Percentiles rank a stretch among this genome's conserved stretches.
These are phyloP conservation scores for Bhutanitis thaidina DNA, from an alignment of 2,888 invertebrate species.

Conservation along the genomic window DNA sequence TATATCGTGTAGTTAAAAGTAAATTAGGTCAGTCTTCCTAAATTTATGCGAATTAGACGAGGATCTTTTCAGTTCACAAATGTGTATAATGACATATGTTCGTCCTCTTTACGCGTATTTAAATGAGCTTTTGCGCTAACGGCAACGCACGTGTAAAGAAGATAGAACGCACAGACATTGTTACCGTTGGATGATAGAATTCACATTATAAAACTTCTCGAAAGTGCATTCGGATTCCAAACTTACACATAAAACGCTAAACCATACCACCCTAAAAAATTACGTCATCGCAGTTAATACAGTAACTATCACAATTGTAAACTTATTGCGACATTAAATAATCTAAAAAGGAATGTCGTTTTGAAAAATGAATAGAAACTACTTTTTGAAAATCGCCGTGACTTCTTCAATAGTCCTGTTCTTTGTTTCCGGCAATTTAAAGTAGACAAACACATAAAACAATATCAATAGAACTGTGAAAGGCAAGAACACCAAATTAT, in stretches of 20 bases:
- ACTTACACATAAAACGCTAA: background rate
- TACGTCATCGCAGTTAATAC: constrained; percentile 30
- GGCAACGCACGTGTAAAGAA: too few species aligned
- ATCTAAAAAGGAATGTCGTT: constrained; percentile 47
- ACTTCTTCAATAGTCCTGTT: constrained; percentile 74
- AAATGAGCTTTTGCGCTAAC: too few species aligned
- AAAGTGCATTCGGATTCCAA: too few species aligned
- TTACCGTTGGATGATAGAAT: too few species aligned
- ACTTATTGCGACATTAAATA: constrained; percentile 49
- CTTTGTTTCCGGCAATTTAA: constrained; percentile 74
- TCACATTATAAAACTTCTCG: too few species aligned
- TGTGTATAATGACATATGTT: too few species aligned
- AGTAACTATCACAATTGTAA: constrained; percentile 48
- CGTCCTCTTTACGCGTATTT: too few species aligned
- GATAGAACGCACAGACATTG: too few species aligned
- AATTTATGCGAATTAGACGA: constrained; percentile 41
- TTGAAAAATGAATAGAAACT: constrained; percentile 28
- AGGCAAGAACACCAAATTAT: constrained; percentile 68
- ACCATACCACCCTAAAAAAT: background rate
- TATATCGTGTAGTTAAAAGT: constrained; percentile 31
- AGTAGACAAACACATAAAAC: constrained; percentile 69
- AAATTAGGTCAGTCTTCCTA: constrained; percentile 62
- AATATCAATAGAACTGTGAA: constrained; percentile 64
- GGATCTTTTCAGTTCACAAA: background rate
- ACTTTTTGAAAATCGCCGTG: constrained; percentile 70